Evolutionary conservation across 2,888 invertebrate genomes (phyloP), one percentile per base, ranked within the genome.

Genomic region (Eubasilissa splendida): DNA sequence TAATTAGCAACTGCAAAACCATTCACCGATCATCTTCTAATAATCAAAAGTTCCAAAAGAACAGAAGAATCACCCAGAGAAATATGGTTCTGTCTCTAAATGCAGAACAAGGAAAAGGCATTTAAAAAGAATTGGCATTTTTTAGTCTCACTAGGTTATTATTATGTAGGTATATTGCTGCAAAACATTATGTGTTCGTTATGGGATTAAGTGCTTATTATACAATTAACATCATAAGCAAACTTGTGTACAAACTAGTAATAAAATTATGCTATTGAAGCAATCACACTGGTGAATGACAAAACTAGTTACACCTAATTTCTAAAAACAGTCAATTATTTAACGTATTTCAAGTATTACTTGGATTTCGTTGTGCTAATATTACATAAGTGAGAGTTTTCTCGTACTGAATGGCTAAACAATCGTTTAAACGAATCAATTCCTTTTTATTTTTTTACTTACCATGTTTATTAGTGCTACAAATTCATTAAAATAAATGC

Each of bases 321-420:
- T 59, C 76, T 68, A 76, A 59, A 80, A 80, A 80, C 80, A 80
- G 80, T 80, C 80, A 77, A 71, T 76, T 76, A 60, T 70, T 68
- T 54, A 73, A 58, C 22, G 50, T 78, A 63, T 73, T 71, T 76
- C 54, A 54, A 56, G 52, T 54, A 79, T 73, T 79, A 73, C 54
- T 53, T 73, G 33, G 76, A 31, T 54, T 80, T 80, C 80, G 80
- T 80, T 80, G 80, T 80, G 76, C 80, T 80, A 76, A 76, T 70
- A 22, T 80, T 76, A 79, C 75, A 74, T 79, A 58, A 75, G 52
- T 79, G 66, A 68, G 75, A 75, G 66, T 50, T 58, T 58, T 42
- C 60, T 53, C 76, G 31, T 54, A 65, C 33, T 22, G 65, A 4
- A 53, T 33, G 5, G 33, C 56, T 56, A 54, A 73, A 56, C 31